These are phyloP conservation scores for Rhinolophus sinicus DNA, from an alignment of 2,113 vertebrate species.

Conservation along the genomic window DNA sequence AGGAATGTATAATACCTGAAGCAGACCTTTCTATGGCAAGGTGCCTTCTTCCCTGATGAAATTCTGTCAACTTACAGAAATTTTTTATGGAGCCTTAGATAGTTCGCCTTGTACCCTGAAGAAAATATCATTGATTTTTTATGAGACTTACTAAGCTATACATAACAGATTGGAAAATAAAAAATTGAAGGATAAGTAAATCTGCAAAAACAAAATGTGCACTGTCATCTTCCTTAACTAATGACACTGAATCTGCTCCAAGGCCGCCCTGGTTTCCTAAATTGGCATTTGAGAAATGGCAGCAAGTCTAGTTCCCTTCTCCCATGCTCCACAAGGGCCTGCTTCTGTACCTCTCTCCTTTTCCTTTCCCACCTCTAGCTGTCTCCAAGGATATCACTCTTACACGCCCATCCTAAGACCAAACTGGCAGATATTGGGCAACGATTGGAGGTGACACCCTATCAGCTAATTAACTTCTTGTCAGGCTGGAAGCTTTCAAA, in stretches of 20 bases:
- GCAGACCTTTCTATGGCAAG: background rate
- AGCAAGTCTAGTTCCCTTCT: background rate
- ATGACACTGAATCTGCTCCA: background rate
- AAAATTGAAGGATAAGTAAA: conserved; percentile 45
- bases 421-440: background rate
- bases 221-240: conserved; percentile 36
- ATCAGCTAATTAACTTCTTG: conserved; percentile 7
- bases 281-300: background rate
- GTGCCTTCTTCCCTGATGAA: conserved; percentile 32
- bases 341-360: background rate
- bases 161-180: conserved; percentile 49
- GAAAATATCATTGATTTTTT: conserved; percentile 7
- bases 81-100: conserved; percentile 46
- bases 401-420: background rate
- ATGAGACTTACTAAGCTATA: conserved; percentile 8
- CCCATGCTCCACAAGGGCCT: background rate
- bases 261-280: background rate
- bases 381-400: background rate
- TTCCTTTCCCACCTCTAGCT: background rate
- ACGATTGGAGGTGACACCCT: background rate
- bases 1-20: conserved; percentile 39
- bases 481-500: conserved; percentile 20
- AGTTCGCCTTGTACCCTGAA: conserved; percentile 46
- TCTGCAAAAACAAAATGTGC: conserved; percentile 46
- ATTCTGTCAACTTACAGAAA: conserved; percentile 52